A percentile compares a stretch with the other conserved stretches of the same genome.
Conservation (phyloP, 2,113 vertebrate genomes). For the Drymodes brunneopygia region DNA sequence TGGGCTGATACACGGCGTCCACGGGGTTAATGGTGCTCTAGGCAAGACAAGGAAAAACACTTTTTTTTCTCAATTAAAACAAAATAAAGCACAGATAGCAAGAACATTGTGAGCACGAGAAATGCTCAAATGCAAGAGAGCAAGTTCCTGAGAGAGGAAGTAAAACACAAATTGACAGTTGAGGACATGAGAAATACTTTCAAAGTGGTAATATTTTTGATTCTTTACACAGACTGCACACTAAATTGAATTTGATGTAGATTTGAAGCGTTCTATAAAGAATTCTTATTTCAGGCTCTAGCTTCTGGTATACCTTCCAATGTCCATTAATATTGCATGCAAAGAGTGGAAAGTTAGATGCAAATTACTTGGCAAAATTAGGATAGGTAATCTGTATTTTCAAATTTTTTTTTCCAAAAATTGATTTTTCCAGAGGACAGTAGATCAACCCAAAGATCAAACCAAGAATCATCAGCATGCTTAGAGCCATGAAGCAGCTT, state of each 20-base stretch:
- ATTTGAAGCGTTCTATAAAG: background rate
- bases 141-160: constrained; percentile 34
- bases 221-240: background rate
- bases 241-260: background rate
- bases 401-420: background rate
- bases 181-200: constrained; percentile 27
- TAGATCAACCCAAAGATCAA: background rate
- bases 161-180: constrained; percentile 34
- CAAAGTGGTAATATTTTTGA: background rate
- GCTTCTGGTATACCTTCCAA: background rate
- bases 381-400: background rate
- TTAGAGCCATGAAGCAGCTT: background rate
- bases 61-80: background rate
- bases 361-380: background rate
- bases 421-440: background rate
- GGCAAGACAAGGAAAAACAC: constrained; percentile 35
- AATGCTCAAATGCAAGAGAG: constrained; percentile 19
- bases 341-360: background rate
- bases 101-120: background rate
- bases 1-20: constrained; percentile 92
- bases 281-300: background rate
- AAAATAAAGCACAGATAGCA: background rate
- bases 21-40: constrained; percentile 99
- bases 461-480: background rate
- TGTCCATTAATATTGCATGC: background rate